Evolutionary conservation across 1,140 invertebrate genomes (phyloP), one percentile per base, ranked within the genome.

Genomic region (Camponotus vicinus): DNA sequence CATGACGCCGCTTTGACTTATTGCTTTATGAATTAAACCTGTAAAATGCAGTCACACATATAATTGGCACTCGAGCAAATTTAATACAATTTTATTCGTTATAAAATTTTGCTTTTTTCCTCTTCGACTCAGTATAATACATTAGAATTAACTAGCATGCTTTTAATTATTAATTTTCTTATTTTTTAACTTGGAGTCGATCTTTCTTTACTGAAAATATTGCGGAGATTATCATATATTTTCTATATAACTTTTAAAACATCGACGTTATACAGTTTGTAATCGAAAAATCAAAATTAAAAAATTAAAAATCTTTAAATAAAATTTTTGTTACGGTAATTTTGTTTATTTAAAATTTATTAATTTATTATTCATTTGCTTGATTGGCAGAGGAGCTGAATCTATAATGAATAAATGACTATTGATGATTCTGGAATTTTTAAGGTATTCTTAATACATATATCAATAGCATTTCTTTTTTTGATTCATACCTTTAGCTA

Each of bases 11-110:
- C 96, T 96, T 93, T 97, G 96, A 0, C 94, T 75, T 34, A 97
- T 97, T 0, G 95, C 96, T 91, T 96, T 96, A 86, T 96, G 95
- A 71, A 96, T 95, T 18, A 97, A 89, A 21, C 96, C 96, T 93
- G 9, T 9, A 45, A 63, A n/a, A 3, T 5, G 15, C 2, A 64
- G 0, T 75, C 13, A n/a, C 59, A 57, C 21, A 57, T 57, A 6
- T 61, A 21, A 59, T 27, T 59, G n/a, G 21, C 11, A 49, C 13
- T 15, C 45, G 3, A 55, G n/a, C 18, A 34, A 34, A 3, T 55
- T 71, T 27, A 11, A 6, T 71, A 34, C 21, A 32, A 71, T 55
- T 13, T 71, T 18, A n/a, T 55, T 27, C n/a, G n/a, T 18, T 1
- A 3, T 70, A 18, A 71, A 52, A 55, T 71, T 37, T n/a, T 67